Evolutionary conservation across 2,888 invertebrate species (phyloP), one percentile per base, ranked within the genome.

Genomic region (Mythimna vitellina): DNA sequence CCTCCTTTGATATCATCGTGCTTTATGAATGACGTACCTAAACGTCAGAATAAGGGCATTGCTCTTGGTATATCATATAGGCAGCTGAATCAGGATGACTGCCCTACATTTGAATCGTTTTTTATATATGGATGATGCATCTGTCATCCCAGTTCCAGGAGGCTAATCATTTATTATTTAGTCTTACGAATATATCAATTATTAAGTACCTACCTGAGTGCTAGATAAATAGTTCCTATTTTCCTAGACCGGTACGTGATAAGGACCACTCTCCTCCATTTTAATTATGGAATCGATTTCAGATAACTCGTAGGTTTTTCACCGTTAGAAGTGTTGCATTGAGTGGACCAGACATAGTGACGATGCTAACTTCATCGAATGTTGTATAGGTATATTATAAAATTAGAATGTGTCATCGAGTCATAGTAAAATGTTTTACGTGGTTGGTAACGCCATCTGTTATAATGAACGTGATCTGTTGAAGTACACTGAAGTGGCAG

Each of bases 401-500:
- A 46, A 46, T 20, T 46, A 7, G 7, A 12, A 57, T n/a, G n/a
- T 7, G 49, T 58, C 49, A 70, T 25, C 6, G 20, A 2, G 4
- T 17, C 25, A 25, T 8, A 25, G n/a, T 63, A 49, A 1, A 56
- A 22, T 38, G 7, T 20, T 58, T 51, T 2, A n/a, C 7, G 17
- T 32, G 17, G 22, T 10, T 32, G 25, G 25, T 8, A 35, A 32
- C 2, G 74, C 61, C 74, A 75, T 74, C 74, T 75, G 57, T 74
- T 68, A 25, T 61, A 5, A 32, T 7, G 8, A n/a, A n/a, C 29
- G 12, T n/a, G 17, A 57, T 62, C 38, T 65, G 1, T 38, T 20
- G 25, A 63, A 17, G 12, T 10, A 35, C 35, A n/a, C 12, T 12
- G 5, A 57, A 58, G 12, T 58, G n/a, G 9, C 58, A 35, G 32